Evolutionary conservation across 2,888 invertebrate genomes (phyloP).

Genomic region (Miltochrista miniata): DNA sequence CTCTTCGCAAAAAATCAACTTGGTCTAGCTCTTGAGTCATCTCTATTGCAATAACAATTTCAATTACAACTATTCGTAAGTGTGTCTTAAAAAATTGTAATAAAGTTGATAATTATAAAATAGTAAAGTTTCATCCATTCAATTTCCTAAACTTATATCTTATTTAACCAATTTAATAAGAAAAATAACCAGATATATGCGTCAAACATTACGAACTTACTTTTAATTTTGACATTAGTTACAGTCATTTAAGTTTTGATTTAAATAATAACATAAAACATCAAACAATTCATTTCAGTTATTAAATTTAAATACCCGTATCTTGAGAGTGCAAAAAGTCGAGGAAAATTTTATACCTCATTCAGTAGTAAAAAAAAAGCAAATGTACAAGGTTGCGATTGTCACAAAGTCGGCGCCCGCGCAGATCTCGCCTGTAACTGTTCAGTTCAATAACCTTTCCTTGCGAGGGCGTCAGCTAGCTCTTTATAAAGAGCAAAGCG

Average conservation of each 20-base stretch:
- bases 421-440: slow-evolving; percentile 59
- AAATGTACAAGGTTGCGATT: slow-evolving; percentile 60
- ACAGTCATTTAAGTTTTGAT: background rate
- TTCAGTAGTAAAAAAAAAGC: slow-evolving; percentile 10
- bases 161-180: too few relatives aligned
- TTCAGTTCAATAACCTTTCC: slow-evolving; percentile 66
- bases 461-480: slow-evolving; percentile 74
- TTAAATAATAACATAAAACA: background rate
- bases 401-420: slow-evolving; percentile 57
- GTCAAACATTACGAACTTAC: too few relatives aligned
- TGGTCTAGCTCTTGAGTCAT: background rate
- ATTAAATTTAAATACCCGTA: slow-evolving; percentile 1
- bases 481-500: slow-evolving; percentile 77
- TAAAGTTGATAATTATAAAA: too few relatives aligned
- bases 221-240: background rate
- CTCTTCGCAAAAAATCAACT: slow-evolving; percentile 2
- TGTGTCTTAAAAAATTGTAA: too few relatives aligned
- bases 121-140: too few relatives aligned
- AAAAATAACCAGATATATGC: too few relatives aligned
- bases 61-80: too few relatives aligned
- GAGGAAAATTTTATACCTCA: background rate
- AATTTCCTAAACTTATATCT: background rate
- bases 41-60: background rate
- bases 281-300: background rate
- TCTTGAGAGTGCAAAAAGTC: background rate